Evolutionary conservation across 2,888 invertebrate species (phyloP).

Genomic region (Himalopsyche anomala): DNA sequence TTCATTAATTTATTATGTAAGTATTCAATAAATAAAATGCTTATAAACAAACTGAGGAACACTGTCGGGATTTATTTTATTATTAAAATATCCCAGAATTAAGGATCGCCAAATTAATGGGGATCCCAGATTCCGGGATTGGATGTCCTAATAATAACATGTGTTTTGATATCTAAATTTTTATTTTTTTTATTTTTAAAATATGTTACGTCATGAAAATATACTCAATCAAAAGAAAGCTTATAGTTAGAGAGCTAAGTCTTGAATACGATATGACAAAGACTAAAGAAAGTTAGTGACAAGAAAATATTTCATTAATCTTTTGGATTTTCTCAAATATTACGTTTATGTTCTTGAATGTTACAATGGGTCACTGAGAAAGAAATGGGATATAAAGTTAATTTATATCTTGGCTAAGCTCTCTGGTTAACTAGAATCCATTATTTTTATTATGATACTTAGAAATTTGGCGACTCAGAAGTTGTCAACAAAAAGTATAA

Average conservation of each 20-base stretch:
- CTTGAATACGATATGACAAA: not conserved
- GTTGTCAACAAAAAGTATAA: not conserved
- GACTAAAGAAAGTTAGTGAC: not conserved
- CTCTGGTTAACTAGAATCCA: slow-evolving; percentile 10
- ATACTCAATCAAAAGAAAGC: not conserved
- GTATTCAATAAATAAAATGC: no score
- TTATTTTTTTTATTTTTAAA: no score
- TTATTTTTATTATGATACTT: not conserved
- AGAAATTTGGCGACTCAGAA: not conserved
- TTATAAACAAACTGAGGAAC: no score
- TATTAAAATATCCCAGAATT: no score
- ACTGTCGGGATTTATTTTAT: no score
- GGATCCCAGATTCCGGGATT: no score
- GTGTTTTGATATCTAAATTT: no score
- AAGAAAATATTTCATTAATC: slow-evolving; percentile 6
- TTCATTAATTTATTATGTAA: no score
- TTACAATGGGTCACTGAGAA: not conserved
- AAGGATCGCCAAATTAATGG: no score
- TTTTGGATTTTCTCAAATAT: not conserved
- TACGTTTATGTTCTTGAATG: not conserved
- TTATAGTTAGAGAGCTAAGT: not conserved
- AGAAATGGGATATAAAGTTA: slow-evolving; percentile 32
- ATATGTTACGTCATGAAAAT: no score
- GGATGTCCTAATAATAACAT: no score
- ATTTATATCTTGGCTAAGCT: slow-evolving; percentile 27